Percentiles rank a stretch among this genome's conserved stretches.
Evolutionary conservation across 2,113 vertebrate genomes (phyloP).

Genomic region (Rana temporaria): DNA sequence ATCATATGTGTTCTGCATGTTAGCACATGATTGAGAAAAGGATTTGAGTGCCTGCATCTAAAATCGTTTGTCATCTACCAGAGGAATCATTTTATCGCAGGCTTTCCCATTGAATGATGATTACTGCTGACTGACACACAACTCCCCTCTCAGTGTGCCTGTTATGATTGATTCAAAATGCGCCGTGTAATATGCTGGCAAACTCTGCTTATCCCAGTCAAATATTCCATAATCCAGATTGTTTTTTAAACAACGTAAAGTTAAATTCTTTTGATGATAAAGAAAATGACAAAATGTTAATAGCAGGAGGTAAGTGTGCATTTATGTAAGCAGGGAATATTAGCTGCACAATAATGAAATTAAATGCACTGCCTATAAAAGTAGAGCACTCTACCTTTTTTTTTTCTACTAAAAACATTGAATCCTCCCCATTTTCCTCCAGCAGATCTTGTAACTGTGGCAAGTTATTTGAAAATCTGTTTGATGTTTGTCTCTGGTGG

Average conservation of each 20-base stretch:
- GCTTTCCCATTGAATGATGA: conserved; percentile 36
- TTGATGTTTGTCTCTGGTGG: conserved; percentile 73
- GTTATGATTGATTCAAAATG: conserved; percentile 45
- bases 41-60: conserved; percentile 7
- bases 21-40: conserved; percentile 9
- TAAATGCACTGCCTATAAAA: conserved; percentile 13
- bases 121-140: conserved; percentile 49
- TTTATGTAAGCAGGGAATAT: conserved; percentile 5
- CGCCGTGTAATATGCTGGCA: conserved; percentile 31
- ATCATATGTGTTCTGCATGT: not conserved
- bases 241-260: not conserved
- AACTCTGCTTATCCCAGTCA: conserved; percentile 45
- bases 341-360: conserved; percentile 18
- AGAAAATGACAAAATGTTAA: conserved; percentile 17
- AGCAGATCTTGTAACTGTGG: conserved; percentile 63
- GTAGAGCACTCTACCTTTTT: not conserved
- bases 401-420: conserved; percentile 9
- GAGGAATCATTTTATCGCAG: conserved; percentile 9
- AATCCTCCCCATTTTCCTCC: conserved; percentile 59
- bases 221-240: conserved; percentile 28
- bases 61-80: conserved; percentile 31
- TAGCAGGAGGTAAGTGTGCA: not conserved
- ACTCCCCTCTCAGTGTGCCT: conserved; percentile 33
- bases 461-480: conserved; percentile 73
- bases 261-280: conserved; percentile 18